These are phyloP conservation scores for Crax fasciolata DNA, from an alignment of 2,797 vertebrate genomes.

Conservation along the genomic window DNA sequence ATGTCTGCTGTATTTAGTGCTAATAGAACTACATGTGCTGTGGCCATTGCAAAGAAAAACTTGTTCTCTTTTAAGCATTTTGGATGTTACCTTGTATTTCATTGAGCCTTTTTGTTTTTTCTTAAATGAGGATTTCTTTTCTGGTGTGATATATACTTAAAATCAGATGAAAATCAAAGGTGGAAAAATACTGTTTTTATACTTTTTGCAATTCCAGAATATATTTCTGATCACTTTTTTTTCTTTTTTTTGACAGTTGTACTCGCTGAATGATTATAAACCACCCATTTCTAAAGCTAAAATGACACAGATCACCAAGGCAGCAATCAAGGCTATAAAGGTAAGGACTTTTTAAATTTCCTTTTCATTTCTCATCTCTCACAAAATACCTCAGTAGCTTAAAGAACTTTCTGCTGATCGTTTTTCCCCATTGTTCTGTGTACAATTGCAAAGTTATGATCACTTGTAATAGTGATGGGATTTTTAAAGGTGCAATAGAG, in stretches of 20 bases:
- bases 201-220: not conserved
- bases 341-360: constrained; percentile 85
- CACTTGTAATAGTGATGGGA: not conserved
- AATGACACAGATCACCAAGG: constrained; percentile 99
- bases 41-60: not conserved
- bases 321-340: constrained; percentile 99
- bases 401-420: not conserved
- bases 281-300: constrained; percentile 99
- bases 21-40: not conserved
- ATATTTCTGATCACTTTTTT: not conserved
- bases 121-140: not conserved
- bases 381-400: not conserved
- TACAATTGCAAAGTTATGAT: not conserved
- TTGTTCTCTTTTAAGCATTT: not conserved
- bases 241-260: constrained; percentile 86
- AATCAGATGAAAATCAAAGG: not conserved
- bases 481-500: not conserved
- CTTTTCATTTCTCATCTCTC: not conserved
- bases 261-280: constrained; percentile 99
- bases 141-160: not conserved
- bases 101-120: not conserved
- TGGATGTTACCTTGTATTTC: not conserved
- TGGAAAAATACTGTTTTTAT: not conserved
- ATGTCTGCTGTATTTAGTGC: not conserved
- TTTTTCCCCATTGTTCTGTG: not conserved